These are phyloP conservation scores for Gambusia yucatana DNA, from an alignment of 2,797 vertebrate species.

Conservation along the genomic window DNA sequence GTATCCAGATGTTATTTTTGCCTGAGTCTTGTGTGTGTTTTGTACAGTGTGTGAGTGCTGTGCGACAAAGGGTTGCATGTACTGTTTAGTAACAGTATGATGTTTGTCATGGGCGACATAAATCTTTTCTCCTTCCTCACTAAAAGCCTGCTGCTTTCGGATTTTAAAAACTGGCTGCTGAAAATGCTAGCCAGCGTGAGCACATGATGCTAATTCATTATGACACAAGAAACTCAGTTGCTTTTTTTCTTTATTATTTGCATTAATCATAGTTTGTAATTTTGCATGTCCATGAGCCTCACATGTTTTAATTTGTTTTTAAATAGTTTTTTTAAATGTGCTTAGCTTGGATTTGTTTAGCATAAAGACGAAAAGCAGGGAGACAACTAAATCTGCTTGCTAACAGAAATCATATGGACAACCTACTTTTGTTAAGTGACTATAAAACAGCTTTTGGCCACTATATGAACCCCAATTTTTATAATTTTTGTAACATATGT, in stretches of 20 bases:
- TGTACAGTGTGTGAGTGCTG: conserved; percentile 57
- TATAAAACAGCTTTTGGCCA: not conserved
- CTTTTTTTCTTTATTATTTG: not conserved
- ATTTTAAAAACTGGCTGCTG: conserved; percentile 8
- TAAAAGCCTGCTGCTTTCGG: conserved; percentile 14
- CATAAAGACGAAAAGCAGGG: not conserved
- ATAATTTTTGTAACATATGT: not conserved
- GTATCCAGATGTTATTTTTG: conserved; percentile 60
- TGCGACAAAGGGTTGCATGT: conserved; percentile 64
- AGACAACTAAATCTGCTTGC: not conserved
- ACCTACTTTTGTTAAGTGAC: not conserved
- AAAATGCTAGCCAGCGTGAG: not conserved
- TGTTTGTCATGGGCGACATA: conserved; percentile 41
- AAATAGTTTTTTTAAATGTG: not conserved
- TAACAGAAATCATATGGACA: not conserved
- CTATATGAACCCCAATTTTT: not conserved
- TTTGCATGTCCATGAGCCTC: conserved; percentile 23
- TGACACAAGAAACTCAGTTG: not conserved
- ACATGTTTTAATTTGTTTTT: not conserved
- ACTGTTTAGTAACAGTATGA: conserved; percentile 46
- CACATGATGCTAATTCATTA: not conserved
- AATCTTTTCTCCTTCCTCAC: conserved; percentile 19
- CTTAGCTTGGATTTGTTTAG: conserved; percentile 19
- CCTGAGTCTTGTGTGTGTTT: conserved; percentile 60
- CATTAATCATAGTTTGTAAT: not conserved